Evolutionary conservation across 1,140 invertebrate species (phyloP).

Genomic region (Brachionus plicatilis): DNA sequence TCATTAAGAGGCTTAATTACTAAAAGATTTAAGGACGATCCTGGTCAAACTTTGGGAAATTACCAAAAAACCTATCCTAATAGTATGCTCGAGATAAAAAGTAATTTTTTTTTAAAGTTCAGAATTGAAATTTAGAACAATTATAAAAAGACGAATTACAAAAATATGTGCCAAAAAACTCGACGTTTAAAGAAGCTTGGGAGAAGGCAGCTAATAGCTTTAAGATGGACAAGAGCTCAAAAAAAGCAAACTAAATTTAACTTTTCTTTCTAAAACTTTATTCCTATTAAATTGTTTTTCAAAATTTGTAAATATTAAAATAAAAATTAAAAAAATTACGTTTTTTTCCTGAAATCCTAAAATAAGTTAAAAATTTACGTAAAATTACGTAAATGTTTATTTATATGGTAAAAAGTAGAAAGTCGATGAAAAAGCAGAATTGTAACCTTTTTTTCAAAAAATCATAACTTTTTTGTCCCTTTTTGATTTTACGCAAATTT

Average conservation of each 20-base stretch:
- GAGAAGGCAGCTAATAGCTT: not conserved
- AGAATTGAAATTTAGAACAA: not conserved
- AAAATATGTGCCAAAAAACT: not conserved
- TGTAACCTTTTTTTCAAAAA: too few species aligned
- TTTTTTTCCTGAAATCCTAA: not conserved
- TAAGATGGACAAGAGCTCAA: not conserved
- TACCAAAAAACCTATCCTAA: not conserved
- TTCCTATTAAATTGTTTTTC: not conserved
- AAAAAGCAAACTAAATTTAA: not conserved
- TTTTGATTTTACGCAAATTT: not conserved
- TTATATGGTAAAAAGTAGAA: too few species aligned
- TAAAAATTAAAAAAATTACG: not conserved
- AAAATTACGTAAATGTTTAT: not conserved
- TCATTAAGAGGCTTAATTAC: too few species aligned
- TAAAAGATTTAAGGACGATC: too few species aligned
- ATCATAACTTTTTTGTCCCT: not conserved
- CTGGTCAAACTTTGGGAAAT: not conserved
- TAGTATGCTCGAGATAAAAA: not conserved
- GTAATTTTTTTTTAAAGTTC: not conserved
- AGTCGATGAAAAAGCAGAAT: not conserved
- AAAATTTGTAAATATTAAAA: not conserved
- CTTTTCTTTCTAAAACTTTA: not conserved
- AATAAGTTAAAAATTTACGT: not conserved
- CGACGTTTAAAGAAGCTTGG: not conserved
- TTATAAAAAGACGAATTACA: not conserved